A percentile compares a stretch with the other conserved stretches of the same genome.
Evolutionary conservation across 2,888 invertebrate genomes (phyloP).

Genomic region (Brenthis hecate): DNA sequence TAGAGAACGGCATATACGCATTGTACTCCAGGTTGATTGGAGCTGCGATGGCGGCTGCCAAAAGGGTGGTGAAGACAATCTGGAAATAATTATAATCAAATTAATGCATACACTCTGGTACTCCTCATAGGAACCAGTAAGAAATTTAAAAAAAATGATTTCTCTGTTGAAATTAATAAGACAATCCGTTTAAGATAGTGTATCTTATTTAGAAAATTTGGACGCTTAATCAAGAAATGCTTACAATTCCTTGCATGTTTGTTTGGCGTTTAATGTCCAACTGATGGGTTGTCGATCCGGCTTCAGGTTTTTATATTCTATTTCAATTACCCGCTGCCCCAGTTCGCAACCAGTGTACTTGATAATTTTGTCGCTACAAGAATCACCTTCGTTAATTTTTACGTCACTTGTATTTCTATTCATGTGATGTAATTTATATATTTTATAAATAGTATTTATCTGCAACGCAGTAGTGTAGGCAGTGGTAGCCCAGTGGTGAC

Average conservation of each 20-base stretch:
- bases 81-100: constrained; percentile 38
- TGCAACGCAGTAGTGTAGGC: too few species aligned
- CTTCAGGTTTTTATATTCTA: constrained; percentile 60
- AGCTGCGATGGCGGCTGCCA: constrained; percentile 56
- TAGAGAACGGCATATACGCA: constrained; percentile 51
- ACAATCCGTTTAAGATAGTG: background rate
- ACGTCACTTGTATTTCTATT: too few species aligned
- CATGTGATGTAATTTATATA: too few species aligned
- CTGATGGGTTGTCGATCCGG: constrained; percentile 55
- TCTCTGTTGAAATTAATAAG: too few species aligned
- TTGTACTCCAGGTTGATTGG: constrained; percentile 54
- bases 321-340: constrained; percentile 53
- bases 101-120: background rate
- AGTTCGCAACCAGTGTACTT: too few species aligned
- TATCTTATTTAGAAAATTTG: background rate
- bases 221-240: background rate
- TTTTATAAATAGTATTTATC: too few species aligned
- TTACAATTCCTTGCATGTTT: constrained; percentile 34
- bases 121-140: background rate
- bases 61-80: constrained; percentile 53
- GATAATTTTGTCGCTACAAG: constrained; percentile 3
- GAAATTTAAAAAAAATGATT: background rate
- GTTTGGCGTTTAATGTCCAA: constrained; percentile 49
- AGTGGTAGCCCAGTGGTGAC: too few species aligned
- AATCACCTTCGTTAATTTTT: too few species aligned